Conservation (phyloP, 1,140 invertebrate species). For the Fopius arisanus region DNA sequence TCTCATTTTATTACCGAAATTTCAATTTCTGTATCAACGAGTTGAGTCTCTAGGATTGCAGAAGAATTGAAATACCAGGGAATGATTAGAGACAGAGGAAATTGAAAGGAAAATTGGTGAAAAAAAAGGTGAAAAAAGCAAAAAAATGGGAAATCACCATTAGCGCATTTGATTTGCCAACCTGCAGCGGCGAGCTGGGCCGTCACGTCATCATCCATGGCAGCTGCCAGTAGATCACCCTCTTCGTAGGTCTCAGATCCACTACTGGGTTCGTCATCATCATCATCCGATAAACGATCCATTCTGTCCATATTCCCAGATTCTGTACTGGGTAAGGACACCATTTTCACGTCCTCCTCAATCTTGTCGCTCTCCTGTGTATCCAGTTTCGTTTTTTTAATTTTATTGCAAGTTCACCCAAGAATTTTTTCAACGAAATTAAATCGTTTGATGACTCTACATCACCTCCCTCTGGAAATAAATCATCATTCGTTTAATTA, state of each 20-base stretch:
- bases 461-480: slow-evolving; percentile 45
- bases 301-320: slow-evolving; percentile 62
- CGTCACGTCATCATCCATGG: slow-evolving; percentile 92
- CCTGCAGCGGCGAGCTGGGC: slow-evolving; percentile 94
- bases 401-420: background rate
- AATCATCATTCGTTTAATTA: too few species aligned
- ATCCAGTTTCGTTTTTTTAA: slow-evolving; percentile 27
- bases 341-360: slow-evolving; percentile 39
- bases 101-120: slow-evolving; percentile 39
- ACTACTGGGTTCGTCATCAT: slow-evolving; percentile 80
- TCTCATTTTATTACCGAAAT: slow-evolving; percentile 7
- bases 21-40: background rate
- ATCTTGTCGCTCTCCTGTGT: slow-evolving; percentile 28
- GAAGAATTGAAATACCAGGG: background rate
- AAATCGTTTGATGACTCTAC: slow-evolving; percentile 33
- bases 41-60: slow-evolving; percentile 3
- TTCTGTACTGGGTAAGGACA: slow-evolving; percentile 52
- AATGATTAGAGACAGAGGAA: slow-evolving; percentile 6
- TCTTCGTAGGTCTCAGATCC: slow-evolving; percentile 78
- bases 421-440: background rate
- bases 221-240: slow-evolving; percentile 78
- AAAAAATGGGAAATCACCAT: slow-evolving; percentile 68
- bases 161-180: slow-evolving; percentile 68
- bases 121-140: slow-evolving; percentile 56
- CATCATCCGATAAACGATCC: slow-evolving; percentile 76